These are phyloP conservation scores for Metridium senile DNA, from an alignment of 92 coral and sea anemone species.

Conservation along the genomic window DNA sequence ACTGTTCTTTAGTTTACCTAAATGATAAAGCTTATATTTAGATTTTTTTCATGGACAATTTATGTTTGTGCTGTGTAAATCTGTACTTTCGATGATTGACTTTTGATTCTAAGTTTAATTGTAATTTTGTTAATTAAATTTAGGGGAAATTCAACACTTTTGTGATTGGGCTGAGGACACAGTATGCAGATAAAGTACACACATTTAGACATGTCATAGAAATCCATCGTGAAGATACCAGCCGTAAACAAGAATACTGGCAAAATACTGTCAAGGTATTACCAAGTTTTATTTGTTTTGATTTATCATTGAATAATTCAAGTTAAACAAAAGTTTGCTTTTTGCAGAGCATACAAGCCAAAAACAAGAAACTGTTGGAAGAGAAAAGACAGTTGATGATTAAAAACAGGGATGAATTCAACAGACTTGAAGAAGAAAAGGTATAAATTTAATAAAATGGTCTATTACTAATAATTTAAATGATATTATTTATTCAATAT, in stretches of 20 bases:
- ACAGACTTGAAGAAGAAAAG: conserved; percentile 80
- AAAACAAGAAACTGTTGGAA: conserved; percentile 80
- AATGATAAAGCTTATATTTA: too few relatives aligned
- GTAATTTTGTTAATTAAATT: not conserved
- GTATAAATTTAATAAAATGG: conserved; percentile 21
- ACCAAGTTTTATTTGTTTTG: too few relatives aligned
- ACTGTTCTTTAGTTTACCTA: too few relatives aligned
- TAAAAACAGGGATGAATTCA: conserved; percentile 91
- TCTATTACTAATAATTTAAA: not conserved
- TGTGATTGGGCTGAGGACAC: conserved; percentile 83
- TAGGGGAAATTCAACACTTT: conserved; percentile 96
- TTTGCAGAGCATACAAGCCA: conserved; percentile 84
- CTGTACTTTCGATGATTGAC: too few relatives aligned
- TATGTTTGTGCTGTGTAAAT: too few relatives aligned
- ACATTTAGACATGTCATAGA: conserved; percentile 95
- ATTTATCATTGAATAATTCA: too few relatives aligned
- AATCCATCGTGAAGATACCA: conserved; percentile 82
- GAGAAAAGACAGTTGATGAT: conserved; percentile 82
- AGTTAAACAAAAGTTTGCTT: too few relatives aligned
- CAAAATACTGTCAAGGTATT: conserved; percentile 86
- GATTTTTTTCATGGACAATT: too few relatives aligned
- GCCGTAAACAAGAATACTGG: conserved; percentile 76
- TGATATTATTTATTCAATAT: too few relatives aligned
- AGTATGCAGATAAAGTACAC: conserved; percentile 82
- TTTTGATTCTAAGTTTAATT: too few relatives aligned